These are phyloP conservation scores for Mylabris phalerata DNA, from an alignment of 1,140 invertebrate genomes.

Conservation along the genomic window DNA sequence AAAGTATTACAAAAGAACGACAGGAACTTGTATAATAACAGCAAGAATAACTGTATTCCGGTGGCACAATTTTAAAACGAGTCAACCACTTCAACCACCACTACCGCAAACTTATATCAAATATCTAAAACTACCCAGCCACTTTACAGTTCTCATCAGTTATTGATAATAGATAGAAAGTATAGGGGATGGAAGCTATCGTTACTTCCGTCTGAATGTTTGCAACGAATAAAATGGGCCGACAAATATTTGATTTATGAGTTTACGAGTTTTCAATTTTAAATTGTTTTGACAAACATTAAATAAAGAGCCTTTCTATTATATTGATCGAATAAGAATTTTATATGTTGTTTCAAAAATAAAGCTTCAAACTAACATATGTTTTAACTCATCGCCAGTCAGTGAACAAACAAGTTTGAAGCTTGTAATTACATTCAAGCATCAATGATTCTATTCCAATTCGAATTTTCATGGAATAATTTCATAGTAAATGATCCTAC, in stretches of 20 bases:
- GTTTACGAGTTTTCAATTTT: constrained; percentile 21
- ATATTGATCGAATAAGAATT: no score
- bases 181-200: constrained; percentile 17
- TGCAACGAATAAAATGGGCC: constrained; percentile 20
- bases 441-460: no score
- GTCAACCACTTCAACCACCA: constrained; percentile 7
- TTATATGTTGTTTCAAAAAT: no score
- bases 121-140: constrained; percentile 13
- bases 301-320: constrained; percentile 1
- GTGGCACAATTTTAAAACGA: not conserved
- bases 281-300: constrained; percentile 18
- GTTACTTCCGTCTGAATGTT: constrained; percentile 23
- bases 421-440: no score
- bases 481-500: no score
- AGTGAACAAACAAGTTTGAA: no score
- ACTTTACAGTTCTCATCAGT: constrained; percentile 17
- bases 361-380: no score
- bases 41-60: constrained; percentile 15
- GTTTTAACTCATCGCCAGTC: no score
- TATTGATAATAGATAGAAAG: constrained; percentile 21
- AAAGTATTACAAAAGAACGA: constrained; percentile 7
- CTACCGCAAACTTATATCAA: constrained; percentile 6
- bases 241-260: constrained; percentile 26
- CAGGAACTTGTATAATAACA: not conserved
- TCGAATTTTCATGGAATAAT: no score